These are phyloP conservation scores for Hydra vulgaris DNA, from an alignment of 30 jellyfish, hydroid and myxozoan genomes.

Conservation along the genomic window DNA sequence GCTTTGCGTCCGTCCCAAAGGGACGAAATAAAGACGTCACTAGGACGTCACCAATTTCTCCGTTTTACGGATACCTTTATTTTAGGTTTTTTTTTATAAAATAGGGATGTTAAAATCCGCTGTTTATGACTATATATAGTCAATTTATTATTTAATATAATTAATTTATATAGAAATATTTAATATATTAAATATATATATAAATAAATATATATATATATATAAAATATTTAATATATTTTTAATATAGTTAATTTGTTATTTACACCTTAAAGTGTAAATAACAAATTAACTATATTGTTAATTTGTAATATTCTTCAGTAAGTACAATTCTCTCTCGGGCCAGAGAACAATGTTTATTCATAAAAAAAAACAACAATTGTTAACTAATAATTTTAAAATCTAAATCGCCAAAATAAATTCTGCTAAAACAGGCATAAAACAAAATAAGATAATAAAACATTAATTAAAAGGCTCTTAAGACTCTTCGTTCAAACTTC, in stretches of 20 bases:
- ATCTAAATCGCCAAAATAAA: background rate
- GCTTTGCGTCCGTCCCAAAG: conserved; percentile 2
- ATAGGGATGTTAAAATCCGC: background rate
- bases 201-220: too few species aligned
- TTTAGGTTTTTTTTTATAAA: too few species aligned
- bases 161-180: too few species aligned
- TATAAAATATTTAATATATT: too few species aligned
- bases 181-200: too few species aligned
- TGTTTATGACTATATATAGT: background rate
- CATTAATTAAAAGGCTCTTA: background rate
- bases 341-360: background rate
- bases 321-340: background rate
- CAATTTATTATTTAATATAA: too few species aligned
- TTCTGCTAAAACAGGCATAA: background rate
- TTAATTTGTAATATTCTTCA: background rate
- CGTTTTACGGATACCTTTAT: background rate
- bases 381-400: background rate
- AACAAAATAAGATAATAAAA: background rate
- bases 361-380: background rate
- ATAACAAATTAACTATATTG: background rate
- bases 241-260: too few species aligned
- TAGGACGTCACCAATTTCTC: background rate
- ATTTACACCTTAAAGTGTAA: background rate
- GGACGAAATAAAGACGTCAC: background rate
- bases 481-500: background rate